These are phyloP conservation scores for Lumbricus terrestris DNA, from an alignment of 2,888 invertebrate genomes.

Conservation along the genomic window DNA sequence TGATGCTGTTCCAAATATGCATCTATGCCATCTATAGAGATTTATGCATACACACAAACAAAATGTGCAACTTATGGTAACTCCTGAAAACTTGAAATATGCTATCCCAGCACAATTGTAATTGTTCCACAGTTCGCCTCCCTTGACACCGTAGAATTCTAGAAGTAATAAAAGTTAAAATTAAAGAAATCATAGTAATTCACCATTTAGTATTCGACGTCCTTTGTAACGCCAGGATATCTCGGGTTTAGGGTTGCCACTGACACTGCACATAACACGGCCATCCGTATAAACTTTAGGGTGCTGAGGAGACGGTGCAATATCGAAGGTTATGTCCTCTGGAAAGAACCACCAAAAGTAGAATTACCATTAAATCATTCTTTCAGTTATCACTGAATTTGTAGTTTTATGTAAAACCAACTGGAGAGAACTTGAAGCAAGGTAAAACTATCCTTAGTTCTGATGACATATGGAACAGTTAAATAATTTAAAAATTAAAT, in stretches of 20 bases:
- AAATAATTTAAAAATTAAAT: no score
- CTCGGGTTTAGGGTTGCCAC: slow-evolving; percentile 26
- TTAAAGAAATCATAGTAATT: neutral
- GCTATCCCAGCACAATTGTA: neutral
- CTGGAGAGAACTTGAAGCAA: neutral
- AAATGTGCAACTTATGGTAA: neutral
- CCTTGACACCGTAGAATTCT: neutral
- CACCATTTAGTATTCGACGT: slow-evolving; percentile 12
- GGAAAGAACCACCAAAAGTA: slow-evolving; percentile 18
- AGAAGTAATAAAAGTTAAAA: neutral
- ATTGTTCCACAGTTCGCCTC: neutral
- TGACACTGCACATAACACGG: slow-evolving; percentile 36
- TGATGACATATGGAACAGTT: no score
- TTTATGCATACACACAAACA: neutral
- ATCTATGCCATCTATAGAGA: no score
- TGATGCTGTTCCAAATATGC: no score
- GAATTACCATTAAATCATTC: neutral
- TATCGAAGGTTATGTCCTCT: slow-evolving; percentile 43
- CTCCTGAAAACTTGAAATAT: neutral
- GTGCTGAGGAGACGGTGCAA: slow-evolving; percentile 36
- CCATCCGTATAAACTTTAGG: slow-evolving; percentile 37
- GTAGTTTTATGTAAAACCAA: neutral
- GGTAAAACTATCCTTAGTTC: no score
- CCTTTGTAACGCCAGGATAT: slow-evolving; percentile 31
- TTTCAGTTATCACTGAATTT: neutral